phyloP scores from a whole-genome alignment of 1,140 invertebrate species.

The Drosophila sp. region DNA sequence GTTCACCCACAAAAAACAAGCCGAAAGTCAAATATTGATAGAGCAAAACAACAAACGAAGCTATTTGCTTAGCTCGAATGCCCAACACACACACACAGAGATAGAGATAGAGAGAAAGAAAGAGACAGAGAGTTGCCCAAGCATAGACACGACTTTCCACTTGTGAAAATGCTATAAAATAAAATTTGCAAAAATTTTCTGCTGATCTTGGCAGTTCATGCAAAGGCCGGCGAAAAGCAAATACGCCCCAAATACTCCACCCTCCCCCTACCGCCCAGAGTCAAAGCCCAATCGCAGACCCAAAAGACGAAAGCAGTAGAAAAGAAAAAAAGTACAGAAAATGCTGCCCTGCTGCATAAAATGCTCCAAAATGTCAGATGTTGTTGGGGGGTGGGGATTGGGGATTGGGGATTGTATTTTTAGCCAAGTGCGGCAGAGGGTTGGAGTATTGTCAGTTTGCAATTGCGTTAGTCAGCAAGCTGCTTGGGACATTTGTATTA shows the following conservation, averaged over 20 bases:
- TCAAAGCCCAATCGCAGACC: conserved; percentile 13
- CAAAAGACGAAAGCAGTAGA: background rate
- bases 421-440: background rate
- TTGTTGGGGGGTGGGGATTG: background rate
- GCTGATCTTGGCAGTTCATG: conserved; percentile 78
- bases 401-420: background rate
- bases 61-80: conserved; percentile 77
- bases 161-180: conserved; percentile 82
- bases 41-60: conserved; percentile 81
- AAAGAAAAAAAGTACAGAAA: conserved; percentile 10
- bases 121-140: background rate
- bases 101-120: conserved; percentile 1
- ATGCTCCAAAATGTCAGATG: conserved; percentile 35
- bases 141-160: conserved; percentile 74
- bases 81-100: conserved; percentile 41
- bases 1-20: conserved; percentile 70
- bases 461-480: conserved; percentile 80
- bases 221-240: conserved; percentile 69
- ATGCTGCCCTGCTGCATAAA: conserved; percentile 58
- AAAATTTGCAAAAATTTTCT: conserved; percentile 82
- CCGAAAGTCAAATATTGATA: conserved; percentile 82
- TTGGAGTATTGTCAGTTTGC: conserved; percentile 57
- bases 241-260: conserved; percentile 38
- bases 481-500: conserved; percentile 75
- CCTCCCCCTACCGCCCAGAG: background rate